Evolutionary conservation across 2,888 invertebrate species (phyloP), one percentile per base, ranked within the genome.

Genomic region (Drosophila yooni): DNA sequence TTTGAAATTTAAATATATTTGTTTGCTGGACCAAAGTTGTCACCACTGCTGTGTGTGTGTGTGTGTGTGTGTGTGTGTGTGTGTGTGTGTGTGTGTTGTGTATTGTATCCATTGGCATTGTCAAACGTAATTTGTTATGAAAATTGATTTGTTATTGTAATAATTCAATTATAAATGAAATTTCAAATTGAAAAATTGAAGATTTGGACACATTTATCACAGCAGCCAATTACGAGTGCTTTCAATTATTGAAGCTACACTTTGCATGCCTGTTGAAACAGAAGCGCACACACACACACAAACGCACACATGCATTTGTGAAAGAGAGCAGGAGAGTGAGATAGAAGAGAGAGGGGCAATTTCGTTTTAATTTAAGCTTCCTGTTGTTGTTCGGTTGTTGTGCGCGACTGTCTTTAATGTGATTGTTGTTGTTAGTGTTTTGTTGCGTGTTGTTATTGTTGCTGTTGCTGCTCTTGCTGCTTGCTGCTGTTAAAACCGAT

Each of bases 321-420:
- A 21, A 10, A 36, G 34, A 18, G 40, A n/a, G 50, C n/a, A 36
- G n/a, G 11, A 11, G 38, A 13, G 2, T 36, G 5, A 48, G 36
- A n/a, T 5, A 46, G 57, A 46, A 15, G 21, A 27, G 31, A 48
- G 27, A 33, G 51, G 8, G 52, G 29, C 38, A 52, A 87, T 75
- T 84, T 83, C 48, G 65, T 66, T 87, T 88, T 81, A 84, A 84
- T 84, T 84, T 76, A 69, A 74, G 86, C 78, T 85, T 83, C 88
- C 83, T 80, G 88, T 71, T 86, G 74, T 68, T 68, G 64, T 61
- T 70, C 53, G 57, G 63, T 69, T 56, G 52, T 33, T 74, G 60
- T 74, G 76, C 69, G 46, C 46, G 21, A 33, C 52, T 65, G 74
- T 53, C 66, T 72, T 66, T 73, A 38, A 58, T 70, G 74, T 53